phyloP scores from a whole-genome alignment of 2,113 vertebrate genomes.

The Coregonus clupeaformis region DNA sequence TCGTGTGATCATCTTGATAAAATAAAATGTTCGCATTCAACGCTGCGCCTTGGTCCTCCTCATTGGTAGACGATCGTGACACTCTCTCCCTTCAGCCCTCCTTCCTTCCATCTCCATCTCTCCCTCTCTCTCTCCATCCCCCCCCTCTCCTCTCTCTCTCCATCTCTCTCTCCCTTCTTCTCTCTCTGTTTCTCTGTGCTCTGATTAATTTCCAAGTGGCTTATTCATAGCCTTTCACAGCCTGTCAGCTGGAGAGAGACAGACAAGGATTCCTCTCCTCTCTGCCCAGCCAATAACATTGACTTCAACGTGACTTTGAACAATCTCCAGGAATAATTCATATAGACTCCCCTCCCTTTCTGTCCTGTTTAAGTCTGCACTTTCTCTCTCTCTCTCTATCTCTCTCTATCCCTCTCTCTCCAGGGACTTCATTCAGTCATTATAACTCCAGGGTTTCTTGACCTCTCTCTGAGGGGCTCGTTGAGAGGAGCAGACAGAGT shows the following conservation, averaged over 20 bases:
- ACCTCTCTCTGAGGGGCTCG: conserved; percentile 37
- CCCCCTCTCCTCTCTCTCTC: not conserved
- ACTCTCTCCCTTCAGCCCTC: not conserved
- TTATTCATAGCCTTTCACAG: conserved; percentile 48
- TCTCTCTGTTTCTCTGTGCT: not conserved
- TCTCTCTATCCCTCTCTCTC: not conserved
- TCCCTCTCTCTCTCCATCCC: not conserved
- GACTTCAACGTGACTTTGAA: conserved; percentile 59
- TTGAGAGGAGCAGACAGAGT: conserved; percentile 6
- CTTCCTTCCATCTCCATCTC: not conserved
- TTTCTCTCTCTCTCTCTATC: conserved; percentile 26
- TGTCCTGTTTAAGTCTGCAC: conserved; percentile 33
- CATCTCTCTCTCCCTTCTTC: not conserved
- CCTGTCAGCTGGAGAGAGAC: conserved; percentile 30
- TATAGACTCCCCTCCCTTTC: conserved; percentile 24
- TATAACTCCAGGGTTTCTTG: conserved; percentile 57
- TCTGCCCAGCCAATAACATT: conserved; percentile 6
- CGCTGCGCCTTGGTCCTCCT: too few relatives aligned
- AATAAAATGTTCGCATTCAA: too few relatives aligned
- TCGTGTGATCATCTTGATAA: too few relatives aligned
- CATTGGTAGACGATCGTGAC: too few relatives aligned
- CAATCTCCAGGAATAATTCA: conserved; percentile 62
- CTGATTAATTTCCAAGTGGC: conserved; percentile 55
- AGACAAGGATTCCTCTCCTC: conserved; percentile 28
- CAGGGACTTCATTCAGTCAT: conserved; percentile 33